Evolutionary conservation across 1,140 invertebrate species (phyloP), one percentile per base, ranked within the genome.

Genomic region (Macrobrachium rosenbergii): DNA sequence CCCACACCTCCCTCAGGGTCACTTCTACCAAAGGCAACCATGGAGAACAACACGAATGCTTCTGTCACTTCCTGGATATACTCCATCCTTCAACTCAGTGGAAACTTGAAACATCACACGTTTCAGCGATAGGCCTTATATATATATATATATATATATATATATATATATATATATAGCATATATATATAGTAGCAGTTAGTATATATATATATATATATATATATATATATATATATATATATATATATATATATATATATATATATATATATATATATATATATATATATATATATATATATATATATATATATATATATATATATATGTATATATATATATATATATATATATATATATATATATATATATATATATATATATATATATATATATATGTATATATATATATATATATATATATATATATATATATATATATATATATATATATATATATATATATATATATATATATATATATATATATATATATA

Each of bases 181-280:
- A 37, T 37, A 37, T 37, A 37, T 37, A 37, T 37, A 37, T 37
- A 37, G n/a, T 37, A 37, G n/a, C n/a, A n/a, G n/a, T n/a, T 37
- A 37, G 28, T 37, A 63, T 63, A 63, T 63, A 63, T 63, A 63
- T 63, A 63, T 63, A 63, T 63, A 63, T 63, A 63, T 63, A 63
- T 63, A 63, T 63, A 63, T 63, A 63, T 63, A 63, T 63, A 63
- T 63, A 63, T 63, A 63, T 63, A 63, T 63, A 63, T 63, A 63
- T 63, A 63, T 63, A 63, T 63, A 63, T 63, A 63, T 63, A 63
- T 63, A 63, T 63, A 63, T 63, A 63, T 63, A 63, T 63, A 63
- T 63, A 63, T 63, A 63, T 63, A 63, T 63, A 63, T 63, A n/a
- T 63, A 63, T 63, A 63, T 63, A 63, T 63, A 63, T 63, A 63